phyloP scores from a whole-genome alignment of 2,113 vertebrate genomes.

The Vicugna pacos region DNA sequence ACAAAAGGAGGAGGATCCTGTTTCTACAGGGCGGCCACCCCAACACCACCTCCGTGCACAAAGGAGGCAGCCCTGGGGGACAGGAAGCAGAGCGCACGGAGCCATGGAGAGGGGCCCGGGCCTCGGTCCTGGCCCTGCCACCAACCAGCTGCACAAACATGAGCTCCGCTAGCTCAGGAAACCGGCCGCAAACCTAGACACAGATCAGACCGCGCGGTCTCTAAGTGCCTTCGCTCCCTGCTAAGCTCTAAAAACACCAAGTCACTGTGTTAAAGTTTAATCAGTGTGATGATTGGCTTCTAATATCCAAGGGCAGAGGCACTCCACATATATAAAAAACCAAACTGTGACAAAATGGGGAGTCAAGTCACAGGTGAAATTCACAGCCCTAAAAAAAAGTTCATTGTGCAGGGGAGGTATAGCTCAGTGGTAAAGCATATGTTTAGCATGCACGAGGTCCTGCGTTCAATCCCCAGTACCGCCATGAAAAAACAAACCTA shows the following conservation, averaged over 20 bases:
- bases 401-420: too few species aligned
- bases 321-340: neutral
- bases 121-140: neutral
- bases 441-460: too few species aligned
- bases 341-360: neutral
- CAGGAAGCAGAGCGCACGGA: neutral
- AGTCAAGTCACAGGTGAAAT: neutral
- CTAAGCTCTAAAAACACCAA: neutral
- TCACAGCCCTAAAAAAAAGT: neutral
- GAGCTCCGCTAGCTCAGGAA: neutral
- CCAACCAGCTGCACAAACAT: neutral
- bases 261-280: neutral
- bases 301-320: neutral
- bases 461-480: too few species aligned
- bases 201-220: fast-evolving
- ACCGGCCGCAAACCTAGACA: neutral
- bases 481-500: too few species aligned
- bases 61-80: neutral
- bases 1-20: neutral
- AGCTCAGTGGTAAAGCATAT: too few species aligned
- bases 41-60: too few species aligned
- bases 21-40: neutral
- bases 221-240: neutral
- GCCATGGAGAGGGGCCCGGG: neutral
- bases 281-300: neutral